Percentiles rank a stretch among this genome's conserved stretches.
Evolutionary conservation across 2,797 vertebrate genomes (phyloP).

Genomic region (Anniella stebbinsi): DNA sequence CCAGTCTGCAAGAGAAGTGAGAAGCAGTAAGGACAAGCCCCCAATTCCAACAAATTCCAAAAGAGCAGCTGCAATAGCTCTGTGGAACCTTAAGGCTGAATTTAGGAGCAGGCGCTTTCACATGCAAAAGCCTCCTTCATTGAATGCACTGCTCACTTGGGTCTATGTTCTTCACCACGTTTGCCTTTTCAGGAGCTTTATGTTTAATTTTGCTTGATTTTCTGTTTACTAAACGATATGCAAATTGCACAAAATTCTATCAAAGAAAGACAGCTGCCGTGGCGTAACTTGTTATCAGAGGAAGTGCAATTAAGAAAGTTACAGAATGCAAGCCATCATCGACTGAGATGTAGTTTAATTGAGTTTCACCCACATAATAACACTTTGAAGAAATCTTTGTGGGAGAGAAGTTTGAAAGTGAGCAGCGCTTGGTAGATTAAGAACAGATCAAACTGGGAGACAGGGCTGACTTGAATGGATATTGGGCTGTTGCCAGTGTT

Average conservation of each 20-base stretch:
- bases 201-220: conserved; percentile 36
- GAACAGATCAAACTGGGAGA: neutral
- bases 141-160: neutral
- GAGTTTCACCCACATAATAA: conserved; percentile 17
- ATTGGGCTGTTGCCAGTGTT: neutral
- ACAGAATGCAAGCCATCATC: conserved; percentile 30
- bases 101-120: neutral
- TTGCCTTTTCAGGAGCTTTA: conserved; percentile 11
- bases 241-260: conserved; percentile 38
- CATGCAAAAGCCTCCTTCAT: neutral
- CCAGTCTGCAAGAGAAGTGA: neutral
- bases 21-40: neutral
- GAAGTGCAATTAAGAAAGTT: conserved; percentile 40
- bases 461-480: neutral
- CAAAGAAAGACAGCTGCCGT: conserved; percentile 29
- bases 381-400: conserved; percentile 22
- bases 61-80: neutral
- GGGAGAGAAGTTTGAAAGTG: neutral
- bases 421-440: neutral
- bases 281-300: conserved; percentile 9
- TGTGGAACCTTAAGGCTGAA: neutral
- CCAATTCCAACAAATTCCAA: neutral
- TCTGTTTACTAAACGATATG: conserved; percentile 44
- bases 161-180: neutral
- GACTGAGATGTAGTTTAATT: conserved; percentile 29